These are phyloP conservation scores for Austrolebias charrua DNA, from an alignment of 2,797 vertebrate genomes.

Conservation along the genomic window DNA sequence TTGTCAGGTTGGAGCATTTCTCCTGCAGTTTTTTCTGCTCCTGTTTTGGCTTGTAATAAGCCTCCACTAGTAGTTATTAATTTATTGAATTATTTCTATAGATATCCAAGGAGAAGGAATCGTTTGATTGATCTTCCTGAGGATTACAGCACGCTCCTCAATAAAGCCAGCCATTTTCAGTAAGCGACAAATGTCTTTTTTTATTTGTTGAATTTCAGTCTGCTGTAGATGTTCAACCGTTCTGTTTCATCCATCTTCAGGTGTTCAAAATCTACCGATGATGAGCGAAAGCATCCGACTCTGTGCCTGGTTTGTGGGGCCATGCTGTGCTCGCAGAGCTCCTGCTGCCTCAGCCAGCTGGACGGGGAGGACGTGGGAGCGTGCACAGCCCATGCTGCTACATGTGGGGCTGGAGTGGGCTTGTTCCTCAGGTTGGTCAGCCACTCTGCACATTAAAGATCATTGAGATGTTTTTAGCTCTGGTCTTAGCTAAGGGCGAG, in stretches of 20 bases:
- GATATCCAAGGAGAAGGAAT: conserved; percentile 94
- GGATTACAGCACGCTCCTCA: conserved; percentile 95
- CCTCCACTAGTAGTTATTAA: neutral
- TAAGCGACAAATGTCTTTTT: conserved; percentile 68
- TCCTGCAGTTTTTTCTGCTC: neutral
- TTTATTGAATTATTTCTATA: conserved; percentile 49
- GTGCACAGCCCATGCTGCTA: conserved; percentile 91
- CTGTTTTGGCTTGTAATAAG: neutral
- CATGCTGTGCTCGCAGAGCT: conserved; percentile 94
- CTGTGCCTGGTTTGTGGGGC: conserved; percentile 94
- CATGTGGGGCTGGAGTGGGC: conserved; percentile 94
- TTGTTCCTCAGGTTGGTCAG: conserved; percentile 92
- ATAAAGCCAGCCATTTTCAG: conserved; percentile 96
- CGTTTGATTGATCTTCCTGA: conserved; percentile 93
- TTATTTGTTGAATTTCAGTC: neutral
- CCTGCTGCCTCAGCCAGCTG: conserved; percentile 90
- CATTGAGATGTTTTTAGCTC: neutral
- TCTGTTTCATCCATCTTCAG: conserved; percentile 64
- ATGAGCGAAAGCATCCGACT: conserved; percentile 92
- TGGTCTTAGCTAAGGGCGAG: neutral
- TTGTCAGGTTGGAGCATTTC: conserved; percentile 84
- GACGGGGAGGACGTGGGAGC: conserved; percentile 93
- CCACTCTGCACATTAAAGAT: neutral
- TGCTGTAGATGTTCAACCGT: neutral
- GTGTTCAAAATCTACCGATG: conserved; percentile 91